Evolutionary conservation across 2,113 vertebrate genomes (phyloP).

Genomic region (Barnardius zonarius): DNA sequence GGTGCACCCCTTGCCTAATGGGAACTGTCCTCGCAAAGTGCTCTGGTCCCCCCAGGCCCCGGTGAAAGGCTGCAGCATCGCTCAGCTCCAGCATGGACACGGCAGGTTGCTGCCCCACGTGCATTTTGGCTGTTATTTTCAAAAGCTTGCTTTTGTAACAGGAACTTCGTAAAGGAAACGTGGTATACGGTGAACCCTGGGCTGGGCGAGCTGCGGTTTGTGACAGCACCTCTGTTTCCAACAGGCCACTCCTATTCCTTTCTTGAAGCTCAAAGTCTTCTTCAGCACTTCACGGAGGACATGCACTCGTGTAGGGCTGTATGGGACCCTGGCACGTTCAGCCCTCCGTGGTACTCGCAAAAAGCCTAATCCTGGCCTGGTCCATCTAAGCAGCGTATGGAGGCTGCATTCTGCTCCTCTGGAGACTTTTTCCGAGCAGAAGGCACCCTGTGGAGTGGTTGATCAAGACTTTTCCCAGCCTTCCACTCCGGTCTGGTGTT

Average conservation of each 20-base stretch:
- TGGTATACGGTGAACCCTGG: accelerated
- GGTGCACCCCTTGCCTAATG: too few species aligned
- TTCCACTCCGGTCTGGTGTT: not conserved
- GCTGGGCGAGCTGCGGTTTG: not conserved
- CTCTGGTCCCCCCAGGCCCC: not conserved
- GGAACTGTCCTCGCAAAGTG: accelerated
- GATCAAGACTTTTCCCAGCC: not conserved
- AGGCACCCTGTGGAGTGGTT: accelerated
- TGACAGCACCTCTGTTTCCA: not conserved
- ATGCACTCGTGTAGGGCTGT: not conserved
- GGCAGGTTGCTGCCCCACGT: accelerated
- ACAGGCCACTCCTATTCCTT: accelerated
- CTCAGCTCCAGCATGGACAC: accelerated
- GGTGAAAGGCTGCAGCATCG: accelerated
- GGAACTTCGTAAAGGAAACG: slow-evolving; percentile 2
- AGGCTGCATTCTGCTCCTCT: not conserved
- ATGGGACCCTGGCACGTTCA: accelerated
- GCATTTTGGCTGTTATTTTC: accelerated
- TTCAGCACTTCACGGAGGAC: accelerated
- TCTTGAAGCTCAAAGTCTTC: accelerated
- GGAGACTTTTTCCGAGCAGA: not conserved
- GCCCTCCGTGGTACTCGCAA: not conserved
- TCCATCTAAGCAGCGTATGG: not conserved
- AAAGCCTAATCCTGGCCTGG: not conserved
- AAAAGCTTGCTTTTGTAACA: not conserved